A percentile compares a stretch with the other conserved stretches of the same genome.
phyloP scores from a whole-genome alignment of 2,113 vertebrate genomes.

The Pygathrix nemaeus region DNA sequence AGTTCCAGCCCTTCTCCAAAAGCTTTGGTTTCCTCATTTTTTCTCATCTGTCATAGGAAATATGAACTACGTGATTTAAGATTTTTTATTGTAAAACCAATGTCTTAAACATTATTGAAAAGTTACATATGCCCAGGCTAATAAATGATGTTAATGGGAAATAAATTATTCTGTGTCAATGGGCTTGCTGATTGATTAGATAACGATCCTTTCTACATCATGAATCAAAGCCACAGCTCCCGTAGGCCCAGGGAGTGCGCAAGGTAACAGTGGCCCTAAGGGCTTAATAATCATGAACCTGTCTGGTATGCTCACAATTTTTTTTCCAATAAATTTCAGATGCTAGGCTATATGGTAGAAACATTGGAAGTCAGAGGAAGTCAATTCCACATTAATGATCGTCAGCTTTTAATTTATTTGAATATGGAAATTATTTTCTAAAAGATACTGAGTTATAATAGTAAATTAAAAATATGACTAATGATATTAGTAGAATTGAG shows the following conservation, averaged over 20 bases:
- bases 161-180: neutral
- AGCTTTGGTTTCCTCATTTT: neutral
- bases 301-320: neutral
- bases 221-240: neutral
- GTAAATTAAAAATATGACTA: neutral
- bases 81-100: neutral
- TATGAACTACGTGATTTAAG: neutral
- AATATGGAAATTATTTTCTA: neutral
- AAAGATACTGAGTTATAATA: neutral
- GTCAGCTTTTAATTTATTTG: neutral
- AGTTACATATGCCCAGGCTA: neutral
- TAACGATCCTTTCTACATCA: neutral
- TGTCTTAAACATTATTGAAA: neutral
- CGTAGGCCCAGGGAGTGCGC: fast-evolving
- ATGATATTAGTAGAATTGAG: neutral
- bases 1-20: neutral
- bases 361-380: neutral
- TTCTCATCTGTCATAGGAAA: neutral
- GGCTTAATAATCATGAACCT: neutral
- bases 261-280: neutral
- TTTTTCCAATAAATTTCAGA: neutral
- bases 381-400: neutral
- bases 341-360: neutral
- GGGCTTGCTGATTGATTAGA: neutral
- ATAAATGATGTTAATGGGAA: neutral